Percentiles rank a stretch among this genome's conserved stretches.
Conservation (phyloP, 2,797 vertebrate species). For the Apogon hyalosoma region DNA sequence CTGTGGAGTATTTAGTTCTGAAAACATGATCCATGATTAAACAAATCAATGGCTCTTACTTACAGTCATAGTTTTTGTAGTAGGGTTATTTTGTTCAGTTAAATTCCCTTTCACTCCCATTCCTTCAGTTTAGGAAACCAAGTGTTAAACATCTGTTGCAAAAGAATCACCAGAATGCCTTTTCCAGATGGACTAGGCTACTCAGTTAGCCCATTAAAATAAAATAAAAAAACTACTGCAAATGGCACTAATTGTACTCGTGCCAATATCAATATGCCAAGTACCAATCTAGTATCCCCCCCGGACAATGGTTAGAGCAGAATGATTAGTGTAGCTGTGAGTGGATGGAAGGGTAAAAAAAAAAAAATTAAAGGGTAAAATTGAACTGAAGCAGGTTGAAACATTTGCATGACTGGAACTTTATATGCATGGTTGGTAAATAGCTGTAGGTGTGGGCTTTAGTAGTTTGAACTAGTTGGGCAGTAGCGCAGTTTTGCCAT, state of each 20-base stretch:
- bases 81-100: conserved; percentile 18
- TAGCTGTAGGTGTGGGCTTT: no score
- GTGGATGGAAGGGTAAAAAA: no score
- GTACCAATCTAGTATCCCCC: not conserved
- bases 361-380: no score
- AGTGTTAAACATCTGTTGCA: no score
- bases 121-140: no score
- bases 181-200: conserved; percentile 26
- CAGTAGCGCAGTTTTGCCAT: no score
- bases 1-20: conserved; percentile 11
- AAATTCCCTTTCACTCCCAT: not conserved
- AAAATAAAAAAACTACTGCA: not conserved
- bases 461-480: no score
- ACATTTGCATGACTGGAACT: no score
- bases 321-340: no score
- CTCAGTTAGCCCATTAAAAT: not conserved
- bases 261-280: conserved; percentile 5
- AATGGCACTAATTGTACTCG: conserved; percentile 14
- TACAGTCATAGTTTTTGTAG: conserved; percentile 41
- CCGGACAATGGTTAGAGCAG: no score
- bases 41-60: conserved; percentile 4
- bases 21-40: not conserved
- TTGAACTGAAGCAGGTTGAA: no score
- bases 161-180: not conserved
- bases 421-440: no score